phyloP scores from a whole-genome alignment of 1,140 invertebrate species.

The Sarcophaga bullata region DNA sequence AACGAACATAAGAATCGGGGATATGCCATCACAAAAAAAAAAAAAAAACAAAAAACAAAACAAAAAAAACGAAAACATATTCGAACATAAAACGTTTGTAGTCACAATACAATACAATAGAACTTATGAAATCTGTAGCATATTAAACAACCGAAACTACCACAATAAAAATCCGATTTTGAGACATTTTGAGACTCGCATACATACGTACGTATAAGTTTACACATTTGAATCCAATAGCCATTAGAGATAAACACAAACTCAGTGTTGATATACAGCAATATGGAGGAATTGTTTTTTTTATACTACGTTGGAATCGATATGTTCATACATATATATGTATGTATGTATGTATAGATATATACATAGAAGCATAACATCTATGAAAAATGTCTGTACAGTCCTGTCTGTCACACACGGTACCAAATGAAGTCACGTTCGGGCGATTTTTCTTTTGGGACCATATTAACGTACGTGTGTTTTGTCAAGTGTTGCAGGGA shows the following conservation, averaged over 20 bases:
- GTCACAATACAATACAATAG: background rate
- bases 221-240: background rate
- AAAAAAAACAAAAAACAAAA: too few species aligned
- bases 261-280: too few species aligned
- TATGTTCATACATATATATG: background rate
- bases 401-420: slow-evolving; percentile 45
- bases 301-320: too few species aligned
- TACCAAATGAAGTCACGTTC: slow-evolving; percentile 64
- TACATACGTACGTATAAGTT: background rate
- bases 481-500: slow-evolving; percentile 12
- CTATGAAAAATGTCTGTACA: background rate
- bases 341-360: background rate
- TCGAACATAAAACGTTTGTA: slow-evolving; percentile 1
- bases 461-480: slow-evolving; percentile 65
- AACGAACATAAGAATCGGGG: background rate
- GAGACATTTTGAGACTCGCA: background rate
- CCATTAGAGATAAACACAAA: background rate
- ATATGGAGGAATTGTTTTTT: too few species aligned
- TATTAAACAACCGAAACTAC: background rate
- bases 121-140: slow-evolving; percentile 21
- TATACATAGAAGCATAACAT: background rate
- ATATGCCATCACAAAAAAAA: too few species aligned
- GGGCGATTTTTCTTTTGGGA: slow-evolving; percentile 64
- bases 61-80: too few species aligned
- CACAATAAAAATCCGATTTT: background rate